Base-by-base conservation (phyloP, 2,113 vertebrate species). In the Ammodytes dubius region DNA sequence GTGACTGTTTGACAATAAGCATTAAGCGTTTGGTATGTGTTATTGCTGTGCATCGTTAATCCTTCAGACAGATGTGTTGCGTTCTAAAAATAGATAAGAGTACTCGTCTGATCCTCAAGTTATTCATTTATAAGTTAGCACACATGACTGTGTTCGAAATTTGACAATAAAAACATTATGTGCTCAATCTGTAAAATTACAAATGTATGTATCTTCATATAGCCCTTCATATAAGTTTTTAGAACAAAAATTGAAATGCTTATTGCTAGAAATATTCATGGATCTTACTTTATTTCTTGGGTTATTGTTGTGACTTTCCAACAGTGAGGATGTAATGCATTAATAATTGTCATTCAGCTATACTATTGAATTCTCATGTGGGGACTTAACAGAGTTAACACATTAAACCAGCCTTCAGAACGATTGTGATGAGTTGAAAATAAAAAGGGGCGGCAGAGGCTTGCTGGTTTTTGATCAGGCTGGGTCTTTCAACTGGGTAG, bases 401-500 rank as follows among this genome's bases (percentile, higher is more conserved):
- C n/a, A 15, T 59, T 40, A 82, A 70, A 68, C 57, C 27, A 39
- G 35, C 50, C 74, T 46, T 72, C 56, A 68, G 49, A 81, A 42
- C 35, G 1, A 4, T 40, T 60, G 13, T 77, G 61, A 84, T 75
- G 54, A 43, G 60, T 65, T 74, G 9, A 8, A 35, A 45, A 56
- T 61, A 52, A 76, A 79, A 60, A 49, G 7, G 27, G 46, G 46
- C 3, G 0, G 12, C 65, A 54, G 63, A 3, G 46, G 8, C 49
- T 19, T 45, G 56, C 64, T 50, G 1, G 56, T 66, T 74, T 85
- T 88, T 83, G 80, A 87, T 89, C 81, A 77, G 70, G 47, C 50
- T 6, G 64, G 69, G 60, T 57, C 67, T 87, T 85, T 91, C 60
- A 84, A 87, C 77, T 69, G 47, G 52, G 70, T 43, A 63, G 77